Conservation (phyloP, 2,113 vertebrate genomes). For the Chascanopsetta lugubris region DNA sequence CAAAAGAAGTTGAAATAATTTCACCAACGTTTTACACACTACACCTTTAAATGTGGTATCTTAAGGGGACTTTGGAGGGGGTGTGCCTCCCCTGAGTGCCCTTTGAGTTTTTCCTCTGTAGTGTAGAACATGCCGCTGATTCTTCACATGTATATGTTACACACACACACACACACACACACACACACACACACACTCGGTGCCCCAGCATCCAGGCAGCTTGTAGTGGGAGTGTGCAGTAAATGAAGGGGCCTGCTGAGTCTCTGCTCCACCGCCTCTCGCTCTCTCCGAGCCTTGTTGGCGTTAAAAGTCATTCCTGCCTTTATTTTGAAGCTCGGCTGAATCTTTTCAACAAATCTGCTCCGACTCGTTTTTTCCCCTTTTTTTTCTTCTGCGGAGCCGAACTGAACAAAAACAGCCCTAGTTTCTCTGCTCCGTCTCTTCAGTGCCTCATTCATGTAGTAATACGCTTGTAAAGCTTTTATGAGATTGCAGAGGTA, state of each 20-base stretch:
- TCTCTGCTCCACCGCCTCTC: slow-evolving; percentile 37
- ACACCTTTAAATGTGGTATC: neutral
- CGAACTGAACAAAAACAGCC: slow-evolving; percentile 45
- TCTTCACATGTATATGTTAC: neutral
- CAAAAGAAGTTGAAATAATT: too few relatives aligned
- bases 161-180: too few relatives aligned
- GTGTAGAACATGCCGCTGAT: neutral
- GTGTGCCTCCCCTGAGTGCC: neutral
- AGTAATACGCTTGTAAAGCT: slow-evolving; percentile 51
- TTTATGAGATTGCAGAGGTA: slow-evolving; percentile 41
- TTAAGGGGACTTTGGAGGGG: too few relatives aligned
- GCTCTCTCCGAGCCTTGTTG: slow-evolving; percentile 32
- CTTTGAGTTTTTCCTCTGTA: neutral
- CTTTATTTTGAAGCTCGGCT: slow-evolving; percentile 61
- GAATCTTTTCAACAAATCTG: slow-evolving; percentile 50
- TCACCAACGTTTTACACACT: too few relatives aligned
- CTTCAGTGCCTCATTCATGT: slow-evolving; percentile 37
- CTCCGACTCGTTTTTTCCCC: slow-evolving; percentile 34
- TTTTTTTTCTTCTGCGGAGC: slow-evolving; percentile 8
- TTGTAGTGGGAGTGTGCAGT: slow-evolving; percentile 30
- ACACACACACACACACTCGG: neutral
- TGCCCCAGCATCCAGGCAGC: slow-evolving; percentile 1
- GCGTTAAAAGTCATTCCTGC: slow-evolving; percentile 59
- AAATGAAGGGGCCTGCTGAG: slow-evolving; percentile 43
- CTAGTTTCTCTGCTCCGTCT: slow-evolving; percentile 31